Evolutionary conservation across 64 coral and sea anemone species (phyloP).

Genomic region (Acropora tenuis): DNA sequence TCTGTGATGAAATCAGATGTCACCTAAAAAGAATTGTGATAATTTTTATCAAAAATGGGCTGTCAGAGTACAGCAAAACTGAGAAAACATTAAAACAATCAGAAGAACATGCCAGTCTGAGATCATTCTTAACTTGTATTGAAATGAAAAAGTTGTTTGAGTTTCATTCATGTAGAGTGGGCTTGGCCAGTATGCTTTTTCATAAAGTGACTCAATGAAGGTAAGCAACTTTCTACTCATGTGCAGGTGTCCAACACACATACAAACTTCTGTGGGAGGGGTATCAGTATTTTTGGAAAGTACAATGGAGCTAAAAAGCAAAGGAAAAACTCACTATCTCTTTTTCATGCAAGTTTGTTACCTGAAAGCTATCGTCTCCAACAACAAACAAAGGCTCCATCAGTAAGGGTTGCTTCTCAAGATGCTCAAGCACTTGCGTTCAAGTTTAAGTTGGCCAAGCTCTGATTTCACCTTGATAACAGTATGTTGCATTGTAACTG

Average conservation of each 20-base stretch:
- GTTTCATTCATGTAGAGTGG: neutral
- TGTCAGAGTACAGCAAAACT: neutral
- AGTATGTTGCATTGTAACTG: neutral
- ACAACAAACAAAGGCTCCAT: constrained; percentile 6
- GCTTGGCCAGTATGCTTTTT: neutral
- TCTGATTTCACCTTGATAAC: neutral
- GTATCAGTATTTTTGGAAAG: no score
- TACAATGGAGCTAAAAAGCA: no score
- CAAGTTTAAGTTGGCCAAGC: neutral
- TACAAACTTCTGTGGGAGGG: no score
- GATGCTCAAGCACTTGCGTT: neutral
- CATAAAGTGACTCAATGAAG: neutral
- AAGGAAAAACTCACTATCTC: neutral
- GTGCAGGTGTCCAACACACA: neutral
- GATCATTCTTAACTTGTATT: neutral
- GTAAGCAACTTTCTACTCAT: neutral
- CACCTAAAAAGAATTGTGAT: neutral
- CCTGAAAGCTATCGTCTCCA: neutral
- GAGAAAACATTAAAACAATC: neutral
- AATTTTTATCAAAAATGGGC: neutral
- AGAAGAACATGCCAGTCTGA: neutral
- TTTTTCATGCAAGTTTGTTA: neutral
- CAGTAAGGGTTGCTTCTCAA: neutral
- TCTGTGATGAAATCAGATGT: neutral
- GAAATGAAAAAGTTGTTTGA: neutral